These are phyloP conservation scores for Pyxicephalus adspersus DNA, from an alignment of 2,113 vertebrate species.

Conservation along the genomic window DNA sequence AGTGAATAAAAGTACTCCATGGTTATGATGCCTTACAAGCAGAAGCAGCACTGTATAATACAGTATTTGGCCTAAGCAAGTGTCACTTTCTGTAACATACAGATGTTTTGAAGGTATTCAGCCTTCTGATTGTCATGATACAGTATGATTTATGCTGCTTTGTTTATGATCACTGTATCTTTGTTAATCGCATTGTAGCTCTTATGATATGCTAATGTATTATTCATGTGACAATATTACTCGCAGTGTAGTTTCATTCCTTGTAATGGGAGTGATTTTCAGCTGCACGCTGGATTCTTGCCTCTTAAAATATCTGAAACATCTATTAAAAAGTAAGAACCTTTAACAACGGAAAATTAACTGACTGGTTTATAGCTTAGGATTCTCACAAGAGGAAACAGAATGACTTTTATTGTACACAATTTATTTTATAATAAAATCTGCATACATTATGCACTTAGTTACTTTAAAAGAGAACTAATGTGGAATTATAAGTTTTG, in stretches of 20 bases:
- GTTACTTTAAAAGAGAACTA: slow-evolving; percentile 29
- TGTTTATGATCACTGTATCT: slow-evolving; percentile 40
- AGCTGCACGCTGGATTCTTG: slow-evolving; percentile 35
- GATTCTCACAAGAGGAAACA: slow-evolving; percentile 40
- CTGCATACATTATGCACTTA: slow-evolving; percentile 26
- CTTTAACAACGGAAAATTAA: slow-evolving; percentile 52
- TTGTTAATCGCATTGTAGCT: slow-evolving; percentile 32
- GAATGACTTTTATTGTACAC: slow-evolving; percentile 38
- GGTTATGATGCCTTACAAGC: neutral
- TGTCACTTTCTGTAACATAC: neutral
- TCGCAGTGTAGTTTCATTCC: slow-evolving; percentile 27
- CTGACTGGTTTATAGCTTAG: slow-evolving; percentile 31
- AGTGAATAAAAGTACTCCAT: too few relatives aligned
- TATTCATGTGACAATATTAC: slow-evolving; percentile 55
- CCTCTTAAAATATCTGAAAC: slow-evolving; percentile 45
- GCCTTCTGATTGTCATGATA: neutral
- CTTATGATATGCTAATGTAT: slow-evolving; percentile 52
- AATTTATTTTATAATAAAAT: slow-evolving; percentile 41
- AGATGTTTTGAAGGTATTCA: neutral
- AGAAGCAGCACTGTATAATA: neutral
- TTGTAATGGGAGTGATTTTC: slow-evolving; percentile 42
- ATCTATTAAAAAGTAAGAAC: slow-evolving; percentile 54
- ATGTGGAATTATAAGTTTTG: slow-evolving; percentile 10
- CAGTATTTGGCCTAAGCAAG: neutral
- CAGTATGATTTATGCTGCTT: slow-evolving; percentile 16